Percentiles rank a stretch among this genome's conserved stretches.
These are phyloP conservation scores for Daubentonia madagascariensis DNA, from an alignment of 2,113 vertebrate genomes.

Conservation along the genomic window DNA sequence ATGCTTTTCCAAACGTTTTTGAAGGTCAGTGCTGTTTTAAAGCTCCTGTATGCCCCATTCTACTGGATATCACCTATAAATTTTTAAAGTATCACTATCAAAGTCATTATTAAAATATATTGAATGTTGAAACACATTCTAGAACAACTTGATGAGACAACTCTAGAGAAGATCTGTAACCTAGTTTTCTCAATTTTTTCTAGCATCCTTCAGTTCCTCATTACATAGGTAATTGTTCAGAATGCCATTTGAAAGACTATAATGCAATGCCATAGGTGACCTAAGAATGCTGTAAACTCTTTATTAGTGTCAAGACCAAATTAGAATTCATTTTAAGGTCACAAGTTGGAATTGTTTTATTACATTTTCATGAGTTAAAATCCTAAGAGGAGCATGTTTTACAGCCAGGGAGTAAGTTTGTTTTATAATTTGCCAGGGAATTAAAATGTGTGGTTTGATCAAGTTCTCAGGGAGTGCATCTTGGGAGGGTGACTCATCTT, in stretches of 20 bases:
- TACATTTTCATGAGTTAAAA: slow-evolving; percentile 44
- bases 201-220: background rate
- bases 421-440: slow-evolving; percentile 49
- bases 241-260: slow-evolving; percentile 34
- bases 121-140: background rate
- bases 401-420: slow-evolving; percentile 33
- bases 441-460: background rate
- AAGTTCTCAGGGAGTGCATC: background rate
- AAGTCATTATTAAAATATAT: background rate
- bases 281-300: slow-evolving; percentile 21
- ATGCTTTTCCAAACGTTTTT: slow-evolving; percentile 1
- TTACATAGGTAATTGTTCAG: background rate
- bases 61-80: background rate
- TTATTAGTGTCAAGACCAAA: slow-evolving; percentile 60
- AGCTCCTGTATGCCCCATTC: background rate
- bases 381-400: slow-evolving; percentile 46
- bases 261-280: background rate
- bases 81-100: background rate
- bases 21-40: background rate
- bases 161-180: background rate
- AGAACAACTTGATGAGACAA: background rate
- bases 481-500: background rate
- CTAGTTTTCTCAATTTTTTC: background rate
- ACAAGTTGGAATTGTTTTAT: slow-evolving; percentile 63
- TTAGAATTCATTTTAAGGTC: slow-evolving; percentile 66